Base-by-base conservation (phyloP, 2,888 invertebrate species). In the Drosophila birchii region DNA sequence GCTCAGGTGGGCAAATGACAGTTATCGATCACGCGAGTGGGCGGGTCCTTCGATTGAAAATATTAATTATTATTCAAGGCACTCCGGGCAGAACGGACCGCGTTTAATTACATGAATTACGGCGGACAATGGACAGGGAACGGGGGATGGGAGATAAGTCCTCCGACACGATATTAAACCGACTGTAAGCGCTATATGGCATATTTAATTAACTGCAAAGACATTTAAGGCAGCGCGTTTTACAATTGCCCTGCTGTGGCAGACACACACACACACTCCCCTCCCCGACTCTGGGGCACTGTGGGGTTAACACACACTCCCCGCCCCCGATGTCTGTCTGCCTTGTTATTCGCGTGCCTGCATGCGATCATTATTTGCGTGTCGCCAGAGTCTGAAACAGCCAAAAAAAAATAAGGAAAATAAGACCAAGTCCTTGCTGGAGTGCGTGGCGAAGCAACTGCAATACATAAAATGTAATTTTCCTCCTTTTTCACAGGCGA, bases 301-400 rank as follows among this genome's bases (percentile, higher is more conserved):
- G 49, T 29, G 43, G 43, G 43, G 56, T 56, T 34, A 44, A 26
- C 45, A 26, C 45, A 29, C 43, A 23, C 9, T 12, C 23, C n/a
- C 32, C 41, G 18, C 18, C 47, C 34, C 26, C 56, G n/a, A 20
- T 70, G 63, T 75, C 43, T 55, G 66, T 29, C 59, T 62, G 84
- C 70, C 71, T 80, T 76, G 83, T 79, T 86, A 79, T 73, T 89
- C 75, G 86, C 90, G 84, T 90, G 89, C 79, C 81, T 80, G 79
- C 90, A 89, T 90, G 90, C 88, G 86, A 90, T 84, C 89, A 80
- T 90, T 86, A 86, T 85, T 90, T 90, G 89, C 89, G 90, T 90
- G 89, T 80, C 88, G 69, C 86, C 67, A 61, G 58, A 47, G 70
- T 56, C 67, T 51, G 73, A 68, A 63, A 58, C 79, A 75, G 76